Conservation (phyloP, 2,113 vertebrate genomes). For the Rattus rattus region DNA sequence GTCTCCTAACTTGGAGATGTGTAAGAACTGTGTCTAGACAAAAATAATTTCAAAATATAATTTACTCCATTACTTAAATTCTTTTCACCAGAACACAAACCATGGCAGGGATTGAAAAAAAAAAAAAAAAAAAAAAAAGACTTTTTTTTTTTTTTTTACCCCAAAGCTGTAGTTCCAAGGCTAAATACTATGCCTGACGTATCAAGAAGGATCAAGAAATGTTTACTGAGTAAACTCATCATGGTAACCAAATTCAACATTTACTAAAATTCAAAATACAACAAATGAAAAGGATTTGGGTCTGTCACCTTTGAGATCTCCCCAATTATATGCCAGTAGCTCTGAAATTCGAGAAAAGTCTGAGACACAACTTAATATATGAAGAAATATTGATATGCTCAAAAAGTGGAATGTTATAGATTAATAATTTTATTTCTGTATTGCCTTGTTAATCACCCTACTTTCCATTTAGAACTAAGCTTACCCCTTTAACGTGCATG, state of each 20-base stretch:
- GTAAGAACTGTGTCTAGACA: neutral
- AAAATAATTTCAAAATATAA: slow-evolving; percentile 53
- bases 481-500: slow-evolving; percentile 18
- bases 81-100: slow-evolving; percentile 12
- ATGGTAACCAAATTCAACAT: slow-evolving; percentile 44
- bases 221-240: slow-evolving; percentile 17
- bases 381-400: neutral
- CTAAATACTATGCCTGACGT: neutral
- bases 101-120: neutral
- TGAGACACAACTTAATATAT: slow-evolving; percentile 72
- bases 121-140: neutral
- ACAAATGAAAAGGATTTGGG: slow-evolving; percentile 55
- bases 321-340: slow-evolving; percentile 76
- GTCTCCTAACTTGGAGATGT: neutral
- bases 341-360: slow-evolving; percentile 79
- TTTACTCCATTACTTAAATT: slow-evolving; percentile 13
- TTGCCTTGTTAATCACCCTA: neutral
- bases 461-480: neutral
- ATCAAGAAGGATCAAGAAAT: neutral
- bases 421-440: slow-evolving; percentile 44
- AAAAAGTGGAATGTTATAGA: slow-evolving; percentile 10
- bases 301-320: slow-evolving; percentile 79
- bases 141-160: neutral
- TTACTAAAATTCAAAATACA: slow-evolving; percentile 41
- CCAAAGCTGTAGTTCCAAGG: slow-evolving; percentile 16